Base-by-base conservation (phyloP, 2,888 invertebrate species). In the Cyclophora punctaria region DNA sequence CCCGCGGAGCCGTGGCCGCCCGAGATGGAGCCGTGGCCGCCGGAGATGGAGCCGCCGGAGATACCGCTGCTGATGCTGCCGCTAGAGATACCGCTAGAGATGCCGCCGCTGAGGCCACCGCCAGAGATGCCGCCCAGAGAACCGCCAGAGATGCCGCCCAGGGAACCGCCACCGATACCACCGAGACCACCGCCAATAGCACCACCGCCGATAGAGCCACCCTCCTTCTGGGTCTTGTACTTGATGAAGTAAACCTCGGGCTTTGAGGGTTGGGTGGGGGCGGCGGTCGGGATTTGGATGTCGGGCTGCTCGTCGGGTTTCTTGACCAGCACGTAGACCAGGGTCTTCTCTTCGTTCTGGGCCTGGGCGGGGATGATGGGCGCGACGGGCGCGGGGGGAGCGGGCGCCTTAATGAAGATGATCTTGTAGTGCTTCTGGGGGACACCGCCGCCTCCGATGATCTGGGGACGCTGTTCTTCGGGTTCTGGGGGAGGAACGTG, bases 181-280 rank as follows among this genome's bases (percentile, higher is more conserved):
- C 65, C 63, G 55, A 67, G 53, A 46, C 66, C 60, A 43, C 68
- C 68, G 37, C 78, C 52, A 67, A 73, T 75, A 63, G 69, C 62
- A 52, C 76, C 74, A 56, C 82, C 83, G 49, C 67, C 66, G 51
- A 64, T 61, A 59, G 52, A 49, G 46, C 70, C 71, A 58, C 82
- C 74, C 51, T 89, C 86, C 74, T 89, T 89, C 89, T 93, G 93
- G 69, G 93, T 93, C 91, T 93, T 94, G 91, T 95, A 94, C 66
- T 93, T 92, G 91, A 94, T 94, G 91, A 94, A 94, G 91, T 94
- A 94, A 62, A 94, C 94, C 81, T 94, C 94, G 64, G 94, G 94
- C 81, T 94, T 94, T 80, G 93, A 92, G 73, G 94, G 94, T 67
- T 93, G 93, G 41, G 93, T 94, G 54, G 94, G 94, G 5, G 92